Evolutionary conservation across 92 coral and sea anemone genomes (phyloP).

Genomic region (Plumapathes pennacea): DNA sequence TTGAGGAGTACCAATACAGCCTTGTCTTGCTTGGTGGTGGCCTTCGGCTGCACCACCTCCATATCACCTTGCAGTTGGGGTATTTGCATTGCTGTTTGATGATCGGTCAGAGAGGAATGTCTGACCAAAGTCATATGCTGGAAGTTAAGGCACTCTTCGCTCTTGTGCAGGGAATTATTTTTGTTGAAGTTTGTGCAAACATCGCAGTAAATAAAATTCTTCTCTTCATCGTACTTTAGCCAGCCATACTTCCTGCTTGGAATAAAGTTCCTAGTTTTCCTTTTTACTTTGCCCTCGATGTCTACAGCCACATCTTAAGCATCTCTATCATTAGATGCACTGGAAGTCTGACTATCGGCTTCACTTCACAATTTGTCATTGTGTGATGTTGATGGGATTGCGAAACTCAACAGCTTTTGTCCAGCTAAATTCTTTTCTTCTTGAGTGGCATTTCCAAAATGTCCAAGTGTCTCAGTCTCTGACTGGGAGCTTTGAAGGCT

Average conservation of each 20-base stretch:
- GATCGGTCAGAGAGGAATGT: slow-evolving; percentile 9
- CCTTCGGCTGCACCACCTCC: slow-evolving; percentile 1
- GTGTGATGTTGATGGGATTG: too few species aligned
- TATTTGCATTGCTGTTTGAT: slow-evolving; percentile 21
- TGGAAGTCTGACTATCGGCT: too few species aligned
- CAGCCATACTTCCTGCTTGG: slow-evolving; percentile 10
- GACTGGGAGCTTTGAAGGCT: too few species aligned
- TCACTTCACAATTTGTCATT: too few species aligned
- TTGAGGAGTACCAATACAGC: slow-evolving; percentile 5
- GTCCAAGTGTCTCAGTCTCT: too few species aligned
- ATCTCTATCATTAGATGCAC: too few species aligned
- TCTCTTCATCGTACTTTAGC: slow-evolving; percentile 10
- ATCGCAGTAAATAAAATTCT: slow-evolving; percentile 9
- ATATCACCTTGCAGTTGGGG: slow-evolving; percentile 8
- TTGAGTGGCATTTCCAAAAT: too few species aligned
- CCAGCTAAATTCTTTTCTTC: too few species aligned
- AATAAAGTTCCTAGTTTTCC: slow-evolving; percentile 1
- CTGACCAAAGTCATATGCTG: slow-evolving; percentile 19
- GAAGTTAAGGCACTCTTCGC: slow-evolving; percentile 7
- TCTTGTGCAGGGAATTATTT: slow-evolving; percentile 12
- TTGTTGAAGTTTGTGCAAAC: slow-evolving; percentile 6
- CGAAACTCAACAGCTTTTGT: too few species aligned
- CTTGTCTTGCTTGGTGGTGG: background rate
- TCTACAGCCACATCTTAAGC: too few species aligned
- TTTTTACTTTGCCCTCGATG: background rate